These are phyloP conservation scores for Nematolebias whitei DNA, from an alignment of 2,113 vertebrate species.

Conservation along the genomic window DNA sequence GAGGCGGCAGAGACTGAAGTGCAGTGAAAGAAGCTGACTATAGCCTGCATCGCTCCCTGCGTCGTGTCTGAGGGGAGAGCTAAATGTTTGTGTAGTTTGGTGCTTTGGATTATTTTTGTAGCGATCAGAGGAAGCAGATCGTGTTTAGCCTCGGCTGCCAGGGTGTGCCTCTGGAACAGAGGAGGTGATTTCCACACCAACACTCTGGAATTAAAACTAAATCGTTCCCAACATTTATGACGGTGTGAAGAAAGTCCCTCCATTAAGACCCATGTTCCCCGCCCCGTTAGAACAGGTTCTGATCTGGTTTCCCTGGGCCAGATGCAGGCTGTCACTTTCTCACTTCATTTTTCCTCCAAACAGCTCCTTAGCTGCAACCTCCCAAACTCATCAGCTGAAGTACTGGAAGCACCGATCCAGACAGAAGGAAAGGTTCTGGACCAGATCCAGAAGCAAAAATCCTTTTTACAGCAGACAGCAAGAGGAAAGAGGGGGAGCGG, in stretches of 20 bases:
- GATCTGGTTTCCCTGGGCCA: constrained; percentile 34
- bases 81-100: constrained; percentile 7
- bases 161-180: constrained; percentile 44
- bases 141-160: constrained; percentile 19
- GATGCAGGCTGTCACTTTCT: constrained; percentile 31
- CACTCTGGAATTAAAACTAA: constrained; percentile 40
- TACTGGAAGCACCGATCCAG: constrained; percentile 56
- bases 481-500: constrained; percentile 62
- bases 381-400: constrained; percentile 53
- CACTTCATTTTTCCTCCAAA: constrained; percentile 32
- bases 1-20: constrained; percentile 32
- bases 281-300: constrained; percentile 29
- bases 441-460: constrained; percentile 82
- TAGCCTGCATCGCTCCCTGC: too few species aligned
- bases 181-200: constrained; percentile 56
- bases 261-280: constrained; percentile 32
- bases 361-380: constrained; percentile 36
- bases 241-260: constrained; percentile 52
- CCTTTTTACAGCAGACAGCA: constrained; percentile 81
- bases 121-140: constrained; percentile 29
- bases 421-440: constrained; percentile 63
- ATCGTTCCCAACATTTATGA: constrained; percentile 41
- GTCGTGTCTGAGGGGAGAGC: constrained; percentile 27
- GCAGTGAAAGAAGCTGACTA: too few species aligned
- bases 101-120: constrained; percentile 17